These are phyloP conservation scores for Calonectris borealis DNA, from an alignment of 2,113 vertebrate species.

Conservation along the genomic window DNA sequence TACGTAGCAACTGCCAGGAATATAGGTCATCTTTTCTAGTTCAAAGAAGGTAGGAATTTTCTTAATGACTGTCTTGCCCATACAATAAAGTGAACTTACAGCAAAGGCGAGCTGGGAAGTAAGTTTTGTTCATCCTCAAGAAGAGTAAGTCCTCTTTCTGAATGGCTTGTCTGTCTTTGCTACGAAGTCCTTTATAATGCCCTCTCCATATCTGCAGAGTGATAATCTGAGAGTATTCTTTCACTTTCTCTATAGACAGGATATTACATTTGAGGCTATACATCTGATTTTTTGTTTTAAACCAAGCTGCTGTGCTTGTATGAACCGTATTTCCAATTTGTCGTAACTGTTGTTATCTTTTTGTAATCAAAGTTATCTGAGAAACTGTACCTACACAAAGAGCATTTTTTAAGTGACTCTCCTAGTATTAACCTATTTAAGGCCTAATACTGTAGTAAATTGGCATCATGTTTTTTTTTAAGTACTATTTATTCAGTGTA, in stretches of 20 bases:
- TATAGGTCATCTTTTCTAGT: background rate
- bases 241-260: background rate
- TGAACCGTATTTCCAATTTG: background rate
- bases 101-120: background rate
- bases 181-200: background rate
- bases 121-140: background rate
- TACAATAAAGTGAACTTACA: background rate
- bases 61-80: accelerated
- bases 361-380: background rate
- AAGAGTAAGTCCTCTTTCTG: too few species aligned
- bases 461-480: background rate
- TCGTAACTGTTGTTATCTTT: background rate
- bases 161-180: background rate
- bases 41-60: background rate
- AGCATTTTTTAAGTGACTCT: background rate
- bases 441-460: background rate
- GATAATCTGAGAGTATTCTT: background rate
- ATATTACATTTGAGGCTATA: background rate
- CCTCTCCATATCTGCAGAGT: background rate
- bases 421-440: background rate
- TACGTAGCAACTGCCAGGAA: background rate
- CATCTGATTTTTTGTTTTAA: background rate
- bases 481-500: background rate
- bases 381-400: background rate
- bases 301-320: background rate